Base-by-base conservation (phyloP, 2,888 invertebrate species). In the Drosophila kokeensis region DNA sequence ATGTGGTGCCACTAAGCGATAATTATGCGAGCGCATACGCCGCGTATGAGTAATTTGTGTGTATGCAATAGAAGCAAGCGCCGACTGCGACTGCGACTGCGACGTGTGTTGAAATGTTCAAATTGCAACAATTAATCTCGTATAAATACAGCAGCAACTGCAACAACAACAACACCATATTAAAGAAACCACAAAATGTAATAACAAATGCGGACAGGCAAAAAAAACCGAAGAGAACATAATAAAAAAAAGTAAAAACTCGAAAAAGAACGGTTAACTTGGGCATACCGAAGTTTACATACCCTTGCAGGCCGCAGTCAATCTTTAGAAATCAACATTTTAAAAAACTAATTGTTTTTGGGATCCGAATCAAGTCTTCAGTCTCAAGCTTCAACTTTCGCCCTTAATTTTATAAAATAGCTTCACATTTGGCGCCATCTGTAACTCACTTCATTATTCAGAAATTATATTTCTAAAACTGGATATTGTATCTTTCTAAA, bases 21-120 rank as follows among this genome's bases (percentile, higher is more conserved):
- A 81, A 85, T 87, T 85, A 83, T 84, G 84, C 83, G 83, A 85
- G 82, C 77, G 84, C 63, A 82, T 29, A 82, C 79, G 73, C 77
- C 77, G 81, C 85, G 87, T 84, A 87, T 85, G 85, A 85, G 85
- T 85, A 85, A 85, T 85, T 87, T 87, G 66, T 71, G 55, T 74
- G 81, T 53, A 68, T 74, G 81, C 85, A 85, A 85, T 83, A 83
- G 82, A 87, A 72, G 49, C 59, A 70, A 80, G 83, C 86, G 84
- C 84, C 82, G 70, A 40, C 55, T 40, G 40, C 45, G 53, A 40
- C 55, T 40, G 38, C 42, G 55, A 48, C 13, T 21, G 60, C 70
- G 68, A 55, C 65, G 69, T 75, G 78, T 87, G 87, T 82, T 82
- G 85, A 87, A 89, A 83, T 83, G 83, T 75, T 83, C 73, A 81